Evolutionary conservation across 2,113 vertebrate genomes (phyloP).

Genomic region (Caloenas nicobarica): DNA sequence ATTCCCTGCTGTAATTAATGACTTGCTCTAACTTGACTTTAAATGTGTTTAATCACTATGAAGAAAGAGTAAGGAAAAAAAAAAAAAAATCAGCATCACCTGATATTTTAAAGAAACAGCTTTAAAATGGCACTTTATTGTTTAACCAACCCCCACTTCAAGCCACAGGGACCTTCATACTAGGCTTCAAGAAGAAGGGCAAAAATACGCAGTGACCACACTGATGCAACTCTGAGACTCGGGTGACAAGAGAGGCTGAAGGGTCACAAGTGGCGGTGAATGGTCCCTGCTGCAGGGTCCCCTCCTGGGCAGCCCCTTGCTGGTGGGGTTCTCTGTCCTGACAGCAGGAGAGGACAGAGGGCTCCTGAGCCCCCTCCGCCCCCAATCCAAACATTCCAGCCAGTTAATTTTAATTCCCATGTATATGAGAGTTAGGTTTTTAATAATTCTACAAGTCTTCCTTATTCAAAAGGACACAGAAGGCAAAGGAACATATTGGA

Average conservation of each 20-base stretch:
- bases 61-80: not conserved
- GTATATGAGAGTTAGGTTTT: not conserved
- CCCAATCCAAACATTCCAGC: not conserved
- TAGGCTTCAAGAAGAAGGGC: not conserved
- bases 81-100: not conserved
- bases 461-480: not conserved
- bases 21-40: slow-evolving; percentile 24
- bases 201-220: not conserved
- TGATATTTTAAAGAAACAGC: not conserved
- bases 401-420: not conserved
- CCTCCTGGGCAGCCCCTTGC: not conserved
- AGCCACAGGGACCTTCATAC: not conserved
- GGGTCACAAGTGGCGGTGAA: not conserved
- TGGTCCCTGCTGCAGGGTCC: fast-evolving
- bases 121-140: not conserved
- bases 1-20: slow-evolving; percentile 4
- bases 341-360: not conserved
- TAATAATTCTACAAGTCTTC: not conserved
- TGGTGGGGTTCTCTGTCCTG: not conserved
- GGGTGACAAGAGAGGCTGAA: not conserved
- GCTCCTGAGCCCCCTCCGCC: not conserved
- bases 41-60: not conserved
- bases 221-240: not conserved
- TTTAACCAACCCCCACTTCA: fast-evolving
- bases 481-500: not conserved